Conservation (phyloP, 2,888 invertebrate species). For the Melikaiella ostensackeni region DNA sequence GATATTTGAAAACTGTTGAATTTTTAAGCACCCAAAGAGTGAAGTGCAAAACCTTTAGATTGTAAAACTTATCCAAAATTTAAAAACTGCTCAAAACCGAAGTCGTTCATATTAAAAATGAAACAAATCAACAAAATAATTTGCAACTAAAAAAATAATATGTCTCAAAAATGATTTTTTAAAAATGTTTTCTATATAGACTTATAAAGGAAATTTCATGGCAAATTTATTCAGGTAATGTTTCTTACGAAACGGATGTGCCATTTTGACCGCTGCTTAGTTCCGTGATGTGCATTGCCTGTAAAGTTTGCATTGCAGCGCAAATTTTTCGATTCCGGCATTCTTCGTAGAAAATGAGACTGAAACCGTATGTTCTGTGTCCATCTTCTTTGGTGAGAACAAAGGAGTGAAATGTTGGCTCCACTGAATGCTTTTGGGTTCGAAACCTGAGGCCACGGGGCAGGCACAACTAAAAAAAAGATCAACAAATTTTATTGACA, state of each 20-base stretch:
- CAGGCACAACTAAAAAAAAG: conserved; percentile 89
- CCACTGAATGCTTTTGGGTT: conserved; percentile 92
- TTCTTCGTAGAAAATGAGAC: conserved; percentile 97
- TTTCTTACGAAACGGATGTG: conserved; percentile 72
- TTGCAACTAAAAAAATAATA: too few species aligned
- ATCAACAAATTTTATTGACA: conserved; percentile 13
- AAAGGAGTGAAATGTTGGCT: conserved; percentile 96
- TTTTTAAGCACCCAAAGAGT: too few species aligned
- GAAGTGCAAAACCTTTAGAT: too few species aligned
- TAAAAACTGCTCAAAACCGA: too few species aligned
- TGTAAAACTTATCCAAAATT: too few species aligned
- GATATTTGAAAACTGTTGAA: too few species aligned
- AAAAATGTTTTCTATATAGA: not conserved
- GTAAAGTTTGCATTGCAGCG: conserved; percentile 96
- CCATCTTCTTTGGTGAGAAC: conserved; percentile 98
- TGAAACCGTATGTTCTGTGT: conserved; percentile 94
- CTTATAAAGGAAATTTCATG: not conserved
- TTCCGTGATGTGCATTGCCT: conserved; percentile 95
- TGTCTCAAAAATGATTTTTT: not conserved
- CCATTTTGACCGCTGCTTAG: conserved; percentile 87
- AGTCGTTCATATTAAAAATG: not conserved
- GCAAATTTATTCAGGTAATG: not conserved
- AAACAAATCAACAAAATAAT: not conserved
- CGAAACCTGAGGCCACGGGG: conserved; percentile 96
- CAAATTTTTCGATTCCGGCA: conserved; percentile 95